Evolutionary conservation across 2,113 vertebrate genomes (phyloP).

Genomic region (Gulo gulo): DNA sequence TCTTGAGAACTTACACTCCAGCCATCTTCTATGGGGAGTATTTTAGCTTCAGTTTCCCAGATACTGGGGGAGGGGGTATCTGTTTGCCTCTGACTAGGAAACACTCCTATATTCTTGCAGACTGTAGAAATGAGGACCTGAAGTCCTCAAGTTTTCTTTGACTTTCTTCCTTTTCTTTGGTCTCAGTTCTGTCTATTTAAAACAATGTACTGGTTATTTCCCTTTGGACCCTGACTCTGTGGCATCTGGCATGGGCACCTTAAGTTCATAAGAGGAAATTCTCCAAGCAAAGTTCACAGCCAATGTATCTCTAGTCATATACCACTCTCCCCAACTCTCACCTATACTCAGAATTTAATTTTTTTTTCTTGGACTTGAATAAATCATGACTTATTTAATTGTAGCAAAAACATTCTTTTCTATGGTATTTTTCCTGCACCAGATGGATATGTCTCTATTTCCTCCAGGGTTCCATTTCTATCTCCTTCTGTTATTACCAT

Average conservation of each 20-base stretch:
- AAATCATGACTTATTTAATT: neutral
- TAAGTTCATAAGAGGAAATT: neutral
- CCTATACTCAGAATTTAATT: neutral
- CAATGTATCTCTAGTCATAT: neutral
- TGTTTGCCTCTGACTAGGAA: neutral
- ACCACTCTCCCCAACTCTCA: neutral
- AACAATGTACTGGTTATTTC: neutral
- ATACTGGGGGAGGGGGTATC: neutral
- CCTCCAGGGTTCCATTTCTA: slow-evolving; percentile 32
- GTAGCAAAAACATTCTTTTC: neutral
- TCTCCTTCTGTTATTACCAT: slow-evolving; percentile 22
- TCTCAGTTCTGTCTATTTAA: neutral
- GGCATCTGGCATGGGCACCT: neutral
- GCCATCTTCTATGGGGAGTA: neutral
- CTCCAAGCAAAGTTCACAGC: neutral
- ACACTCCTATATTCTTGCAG: neutral
- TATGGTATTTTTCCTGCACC: neutral
- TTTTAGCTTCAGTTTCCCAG: neutral
- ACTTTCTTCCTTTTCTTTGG: neutral
- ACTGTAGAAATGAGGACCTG: neutral
- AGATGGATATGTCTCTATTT: slow-evolving; percentile 25
- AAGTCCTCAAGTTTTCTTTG: neutral
- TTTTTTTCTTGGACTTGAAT: neutral
- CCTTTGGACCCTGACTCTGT: neutral
- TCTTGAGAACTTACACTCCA: neutral